Conservation (phyloP, 1,140 invertebrate genomes). For the Amyelois transitella region DNA sequence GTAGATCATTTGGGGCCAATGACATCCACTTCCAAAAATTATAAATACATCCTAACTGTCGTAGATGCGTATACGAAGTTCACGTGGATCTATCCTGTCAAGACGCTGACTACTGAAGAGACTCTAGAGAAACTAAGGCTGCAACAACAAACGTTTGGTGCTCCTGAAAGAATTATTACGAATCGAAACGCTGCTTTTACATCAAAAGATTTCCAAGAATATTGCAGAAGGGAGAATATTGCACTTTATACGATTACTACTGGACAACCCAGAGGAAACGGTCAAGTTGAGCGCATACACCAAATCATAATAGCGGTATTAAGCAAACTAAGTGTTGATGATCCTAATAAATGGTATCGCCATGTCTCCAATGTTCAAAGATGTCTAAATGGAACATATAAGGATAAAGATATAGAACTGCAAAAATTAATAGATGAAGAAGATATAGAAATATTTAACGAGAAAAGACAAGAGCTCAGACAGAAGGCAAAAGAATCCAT, state of each 20-base stretch:
- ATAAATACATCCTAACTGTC: slow-evolving; percentile 51
- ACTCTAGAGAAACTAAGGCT: slow-evolving; percentile 22
- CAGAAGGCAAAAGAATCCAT: slow-evolving; percentile 29
- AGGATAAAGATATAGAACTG: background rate
- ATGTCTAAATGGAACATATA: slow-evolving; percentile 38
- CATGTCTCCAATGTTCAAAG: slow-evolving; percentile 31
- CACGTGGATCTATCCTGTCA: slow-evolving; percentile 47
- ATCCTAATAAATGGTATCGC: slow-evolving; percentile 38
- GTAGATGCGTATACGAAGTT: slow-evolving; percentile 61
- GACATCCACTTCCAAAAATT: slow-evolving; percentile 40
- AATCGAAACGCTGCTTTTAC: slow-evolving; percentile 56
- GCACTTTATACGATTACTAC: slow-evolving; percentile 38
- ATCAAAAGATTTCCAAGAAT: slow-evolving; percentile 29
- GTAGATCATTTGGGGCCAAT: slow-evolving; percentile 55
- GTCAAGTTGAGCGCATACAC: slow-evolving; percentile 43
- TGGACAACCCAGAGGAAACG: slow-evolving; percentile 34
- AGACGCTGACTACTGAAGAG: slow-evolving; percentile 31
- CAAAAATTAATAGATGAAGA: too few relatives aligned
- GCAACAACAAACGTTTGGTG: slow-evolving; percentile 40
- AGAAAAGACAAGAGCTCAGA: slow-evolving; percentile 15
- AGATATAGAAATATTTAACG: too few relatives aligned
- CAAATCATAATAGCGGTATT: slow-evolving; percentile 28
- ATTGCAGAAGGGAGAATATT: slow-evolving; percentile 40
- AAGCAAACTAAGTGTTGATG: slow-evolving; percentile 31
- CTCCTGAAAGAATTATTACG: slow-evolving; percentile 37